Evolutionary conservation across 37 sponge, comb jelly and placozoan species (phyloP), one percentile per base, ranked within the genome.

Genomic region (Diacarnus erythraeanus): DNA sequence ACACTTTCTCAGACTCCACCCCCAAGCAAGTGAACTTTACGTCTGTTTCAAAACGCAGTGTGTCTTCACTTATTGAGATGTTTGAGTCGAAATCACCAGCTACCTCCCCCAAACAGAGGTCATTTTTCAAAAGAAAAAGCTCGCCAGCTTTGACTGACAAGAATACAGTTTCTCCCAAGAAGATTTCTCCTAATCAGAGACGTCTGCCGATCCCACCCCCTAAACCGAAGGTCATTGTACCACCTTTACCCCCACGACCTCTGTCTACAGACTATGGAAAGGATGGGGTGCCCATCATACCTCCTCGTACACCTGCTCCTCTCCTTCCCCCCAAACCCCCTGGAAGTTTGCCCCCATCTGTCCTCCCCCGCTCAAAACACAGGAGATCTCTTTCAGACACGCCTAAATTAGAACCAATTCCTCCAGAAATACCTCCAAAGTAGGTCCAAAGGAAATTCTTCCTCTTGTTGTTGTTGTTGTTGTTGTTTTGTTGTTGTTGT

Each of bases 291-390:
- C 80, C 80, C 1, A 44, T 47, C 2, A 25, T 69, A 1, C 80
- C 80, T 31, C 80, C 80, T 35, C 80, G 68, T 37, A 80, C 80
- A 15, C 80, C 80, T n/a, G 71, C 59, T n/a, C 80, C 80, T 39
- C 58, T 80, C 17, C 38, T 80, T 2, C 80, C 80, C 35, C 80
- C 80, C n/a, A 69, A 68, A 34, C 80, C 80, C 29, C 27, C 58
- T 1, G 71, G 80, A 18, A 70, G 70, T 23, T 44, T 38, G 78
- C 74, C 74, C 29, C 74, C 74, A 15, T 17, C 64, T 25, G 3
- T 61, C 39, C 41, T 60, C 42, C 77, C 63, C 64, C 26, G 64
- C 20, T 12, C 26, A 1, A 74, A 6, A 30, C 57, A 56, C 57
- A 26, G 34, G 31, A 38, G 74, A 25, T 74, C 74, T 30, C 31